Conservation (phyloP, 2,888 invertebrate species). For the Spodoptera exigua region DNA sequence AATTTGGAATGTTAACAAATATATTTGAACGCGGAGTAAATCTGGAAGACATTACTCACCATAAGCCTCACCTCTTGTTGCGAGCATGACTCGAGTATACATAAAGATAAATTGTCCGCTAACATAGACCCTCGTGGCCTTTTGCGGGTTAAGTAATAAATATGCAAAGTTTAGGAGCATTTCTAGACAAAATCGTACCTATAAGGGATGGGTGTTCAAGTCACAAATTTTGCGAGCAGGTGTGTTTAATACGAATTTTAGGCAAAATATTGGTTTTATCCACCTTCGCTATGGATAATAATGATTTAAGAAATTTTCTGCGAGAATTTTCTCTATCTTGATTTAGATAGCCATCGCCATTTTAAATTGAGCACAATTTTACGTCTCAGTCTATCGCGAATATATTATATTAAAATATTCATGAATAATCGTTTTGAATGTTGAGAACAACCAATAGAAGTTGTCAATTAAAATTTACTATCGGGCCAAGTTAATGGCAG, state of each 20-base stretch:
- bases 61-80: slow-evolving; percentile 65
- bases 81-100: slow-evolving; percentile 64
- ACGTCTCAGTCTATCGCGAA: slow-evolving; percentile 30
- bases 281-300: slow-evolving; percentile 51
- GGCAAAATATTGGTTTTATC: slow-evolving; percentile 73
- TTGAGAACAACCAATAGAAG: slow-evolving; percentile 30
- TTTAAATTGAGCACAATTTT: slow-evolving; percentile 36
- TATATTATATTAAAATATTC: slow-evolving; percentile 47
- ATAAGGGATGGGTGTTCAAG: slow-evolving; percentile 74
- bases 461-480: slow-evolving; percentile 40
- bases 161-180: slow-evolving; percentile 82
- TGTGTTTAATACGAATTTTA: slow-evolving; percentile 81
- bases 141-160: slow-evolving; percentile 78
- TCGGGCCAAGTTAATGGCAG: slow-evolving; percentile 19
- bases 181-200: slow-evolving; percentile 80
- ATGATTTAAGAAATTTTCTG: slow-evolving; percentile 52
- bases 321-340: slow-evolving; percentile 36
- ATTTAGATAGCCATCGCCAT: slow-evolving; percentile 33
- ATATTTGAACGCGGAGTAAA: slow-evolving; percentile 60
- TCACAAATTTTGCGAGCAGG: slow-evolving; percentile 77
- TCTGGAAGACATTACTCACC: slow-evolving; percentile 66
- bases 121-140: slow-evolving; percentile 63
- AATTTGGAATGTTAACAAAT: slow-evolving; percentile 62
- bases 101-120: slow-evolving; percentile 67
- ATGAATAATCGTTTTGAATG: slow-evolving; percentile 40